Evolutionary conservation across 2,113 vertebrate species (phyloP).

Genomic region (Papio anubis): DNA sequence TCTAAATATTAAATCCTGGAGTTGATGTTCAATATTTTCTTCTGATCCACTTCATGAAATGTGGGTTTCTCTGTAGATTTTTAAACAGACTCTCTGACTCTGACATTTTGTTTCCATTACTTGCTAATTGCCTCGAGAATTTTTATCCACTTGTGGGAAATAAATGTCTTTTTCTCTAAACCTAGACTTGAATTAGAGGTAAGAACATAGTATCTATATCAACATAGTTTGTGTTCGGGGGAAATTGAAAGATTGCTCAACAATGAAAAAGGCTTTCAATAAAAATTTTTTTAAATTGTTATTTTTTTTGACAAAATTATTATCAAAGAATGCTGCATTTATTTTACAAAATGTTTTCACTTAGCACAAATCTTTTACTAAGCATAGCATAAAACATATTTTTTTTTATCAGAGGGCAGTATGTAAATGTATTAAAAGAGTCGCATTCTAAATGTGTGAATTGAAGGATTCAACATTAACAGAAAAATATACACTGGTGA

Average conservation of each 20-base stretch:
- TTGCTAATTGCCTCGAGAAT: background rate
- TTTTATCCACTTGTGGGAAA: background rate
- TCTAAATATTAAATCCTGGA: background rate
- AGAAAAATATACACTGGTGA: background rate
- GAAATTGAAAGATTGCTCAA: background rate
- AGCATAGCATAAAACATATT: background rate
- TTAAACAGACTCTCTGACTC: background rate
- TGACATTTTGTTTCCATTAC: background rate
- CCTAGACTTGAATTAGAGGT: background rate
- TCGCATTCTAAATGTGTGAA: background rate
- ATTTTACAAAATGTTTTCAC: background rate
- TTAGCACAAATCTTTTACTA: background rate
- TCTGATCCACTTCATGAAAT: background rate
- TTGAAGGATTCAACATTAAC: background rate
- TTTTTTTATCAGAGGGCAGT: background rate
- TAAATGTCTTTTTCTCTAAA: background rate
- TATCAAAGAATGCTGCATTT: background rate
- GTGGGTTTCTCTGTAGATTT: background rate
- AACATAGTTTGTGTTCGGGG: background rate
- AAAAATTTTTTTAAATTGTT: background rate
- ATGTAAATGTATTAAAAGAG: background rate
- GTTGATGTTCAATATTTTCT: background rate
- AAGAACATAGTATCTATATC: background rate
- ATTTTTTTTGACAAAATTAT: background rate
- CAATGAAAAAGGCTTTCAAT: background rate